Base-by-base conservation (phyloP, 1,140 invertebrate genomes). In the Drosophila repleta region DNA sequence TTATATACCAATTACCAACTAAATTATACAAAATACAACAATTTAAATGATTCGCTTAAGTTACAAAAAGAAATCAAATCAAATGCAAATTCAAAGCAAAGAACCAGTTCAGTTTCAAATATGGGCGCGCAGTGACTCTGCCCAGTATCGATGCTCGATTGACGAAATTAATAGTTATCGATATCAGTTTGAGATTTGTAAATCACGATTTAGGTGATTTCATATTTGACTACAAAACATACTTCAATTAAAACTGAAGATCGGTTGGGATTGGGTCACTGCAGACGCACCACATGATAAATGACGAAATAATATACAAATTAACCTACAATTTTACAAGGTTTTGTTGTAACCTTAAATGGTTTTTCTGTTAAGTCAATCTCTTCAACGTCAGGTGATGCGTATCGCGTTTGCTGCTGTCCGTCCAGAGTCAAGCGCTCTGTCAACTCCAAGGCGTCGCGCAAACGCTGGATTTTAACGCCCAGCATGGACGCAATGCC, bases 1-100 rank as follows among this genome's bases (percentile, higher is more conserved):
- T 79, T 84, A 82, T 75, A 83, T 84, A 79, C 55, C 48, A 77
- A 70, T 67, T 80, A 80, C 55, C 53, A 75, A 75, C 53, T 64
- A 68, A 76, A 83, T 61, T 80, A 85, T 84, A 76, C 80, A 77
- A 68, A 65, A 71, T 69, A 62, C 57, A 71, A 71, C 39, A 75
- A 63, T 53, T 71, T 21, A 65, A 75, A 58, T 62, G 49, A 72
- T 73, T 73, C 41, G 63, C 55, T 57, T 45, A 45, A 57, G 15
- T 57, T 57, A 7, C 17, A 56, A 57, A 57, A 29, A 29, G 7
- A 29, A 29, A 29, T n/a, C 24, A 24, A 4, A 29, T 7, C 29
- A 49, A 49, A 15, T 20, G 20, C 58, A 63, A 45, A 32, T n/a
- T 46, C 26, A 52, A 21, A 48, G 39, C 17, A 58, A 56, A 57